Evolutionary conservation across 2,797 vertebrate genomes (phyloP).

Genomic region (Pelochelys cantorii): DNA sequence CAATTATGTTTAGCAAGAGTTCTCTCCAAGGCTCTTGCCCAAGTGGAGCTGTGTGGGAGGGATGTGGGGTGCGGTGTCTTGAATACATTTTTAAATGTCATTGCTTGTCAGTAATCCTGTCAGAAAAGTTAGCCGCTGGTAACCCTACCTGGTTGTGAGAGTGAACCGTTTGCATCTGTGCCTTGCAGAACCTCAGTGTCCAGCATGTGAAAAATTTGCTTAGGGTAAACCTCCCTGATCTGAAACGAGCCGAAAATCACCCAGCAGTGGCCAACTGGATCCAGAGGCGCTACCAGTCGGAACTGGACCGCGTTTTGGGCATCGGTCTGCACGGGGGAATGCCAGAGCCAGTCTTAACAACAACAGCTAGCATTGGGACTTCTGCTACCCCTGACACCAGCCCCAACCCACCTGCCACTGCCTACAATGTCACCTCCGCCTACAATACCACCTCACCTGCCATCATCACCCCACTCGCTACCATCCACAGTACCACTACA

Average conservation of each 20-base stretch:
- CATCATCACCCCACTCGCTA: rapidly evolving
- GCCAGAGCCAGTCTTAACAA: rapidly evolving
- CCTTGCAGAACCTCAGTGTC: conserved; percentile 70
- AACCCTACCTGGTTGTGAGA: rapidly evolving
- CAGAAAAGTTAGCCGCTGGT: rapidly evolving
- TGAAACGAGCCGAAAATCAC: conserved; percentile 64
- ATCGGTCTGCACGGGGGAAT: conserved; percentile 52
- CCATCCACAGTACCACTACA: neutral
- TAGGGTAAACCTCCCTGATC: conserved; percentile 62
- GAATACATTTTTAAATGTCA: rapidly evolving
- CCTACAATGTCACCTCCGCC: rapidly evolving
- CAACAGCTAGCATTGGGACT: neutral
- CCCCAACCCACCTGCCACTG: neutral
- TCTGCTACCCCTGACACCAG: neutral
- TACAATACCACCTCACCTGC: rapidly evolving
- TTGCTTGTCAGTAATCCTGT: rapidly evolving
- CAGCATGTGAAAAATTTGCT: conserved; percentile 66
- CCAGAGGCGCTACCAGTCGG: conserved; percentile 41
- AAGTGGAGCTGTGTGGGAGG: neutral
- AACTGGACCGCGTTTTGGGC: conserved; percentile 62
- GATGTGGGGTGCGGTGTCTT: neutral
- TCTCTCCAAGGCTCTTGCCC: neutral
- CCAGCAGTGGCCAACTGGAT: conserved; percentile 68
- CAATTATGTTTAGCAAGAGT: neutral
- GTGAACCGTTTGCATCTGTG: rapidly evolving